Base-by-base conservation (phyloP, 2,888 invertebrate species). In the Notodonta ziczac region DNA sequence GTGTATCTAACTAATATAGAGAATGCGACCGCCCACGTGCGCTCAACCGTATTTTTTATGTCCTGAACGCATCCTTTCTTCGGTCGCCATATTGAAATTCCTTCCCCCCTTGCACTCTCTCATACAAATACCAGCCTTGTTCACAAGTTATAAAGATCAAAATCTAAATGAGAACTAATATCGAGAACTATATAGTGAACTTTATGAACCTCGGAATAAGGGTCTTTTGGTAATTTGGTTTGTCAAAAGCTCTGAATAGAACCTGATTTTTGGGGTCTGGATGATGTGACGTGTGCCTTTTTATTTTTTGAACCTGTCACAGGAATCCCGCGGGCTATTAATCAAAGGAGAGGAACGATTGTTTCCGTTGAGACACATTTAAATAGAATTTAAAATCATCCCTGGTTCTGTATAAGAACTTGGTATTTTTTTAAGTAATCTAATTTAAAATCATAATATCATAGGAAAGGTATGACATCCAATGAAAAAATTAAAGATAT, bases 41-140 rank as follows among this genome's bases (percentile, higher is more conserved):
- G 82, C 78, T 83, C 83, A 81, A 83, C 84, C 88, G 82, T 87
- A 84, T 88, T 90, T 91, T 91, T 90, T 89, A 85, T 84, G 83
- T 81, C 83, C 80, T 74, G 72, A 75, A 81, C 83, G 84, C 87
- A 89, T 90, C 89, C 88, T 87, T 89, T 83, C 87, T 84, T 81
- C 74, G 71, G 66, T 79, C 80, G 86, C 89, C 88, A 88, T 88
- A 76, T 87, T 88, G 83, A 77, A 89, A 89, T 91, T 90, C 90
- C 89, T 80, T 78, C 70, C 64, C 72, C 63, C 24, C n/a, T n/a
- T 63, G 63, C 63, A 67, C 67, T 62, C 69, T 12, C 5, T 62
- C 84, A 85, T 66, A 72, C 82, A 74, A 86, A 84, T 83, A 77
- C 76, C 77, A 74, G 76, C 85, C 77, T 77, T 87, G 67, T 60